Evolutionary conservation across 1,140 invertebrate genomes (phyloP).

Genomic region (Venturia canescens): DNA sequence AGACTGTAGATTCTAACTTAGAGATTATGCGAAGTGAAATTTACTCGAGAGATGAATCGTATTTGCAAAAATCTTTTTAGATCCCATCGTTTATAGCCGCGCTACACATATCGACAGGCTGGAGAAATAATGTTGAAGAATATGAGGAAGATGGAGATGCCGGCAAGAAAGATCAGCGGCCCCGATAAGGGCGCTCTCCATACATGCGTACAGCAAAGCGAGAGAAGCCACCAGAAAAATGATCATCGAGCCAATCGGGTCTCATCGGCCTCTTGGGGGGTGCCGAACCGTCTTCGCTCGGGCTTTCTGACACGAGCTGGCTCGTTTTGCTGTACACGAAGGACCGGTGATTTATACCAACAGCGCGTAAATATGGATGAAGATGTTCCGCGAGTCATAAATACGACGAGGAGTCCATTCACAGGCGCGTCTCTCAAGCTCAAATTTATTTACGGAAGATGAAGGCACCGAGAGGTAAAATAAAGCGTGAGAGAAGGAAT

Average conservation of each 20-base stretch:
- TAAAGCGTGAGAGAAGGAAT: background rate
- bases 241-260: constrained; percentile 42
- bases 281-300: background rate
- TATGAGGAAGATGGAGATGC: constrained; percentile 9
- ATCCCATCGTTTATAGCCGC: background rate
- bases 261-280: background rate
- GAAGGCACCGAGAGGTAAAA: constrained; percentile 11
- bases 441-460: constrained; percentile 34
- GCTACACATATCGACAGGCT: background rate
- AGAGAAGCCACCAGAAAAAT: constrained; percentile 11
- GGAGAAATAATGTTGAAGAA: background rate
- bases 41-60: background rate
- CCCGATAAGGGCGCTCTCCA: background rate
- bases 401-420: constrained; percentile 54
- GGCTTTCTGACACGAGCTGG: constrained; percentile 24
- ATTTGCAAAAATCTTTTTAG: background rate
- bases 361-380: constrained; percentile 68
- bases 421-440: constrained; percentile 25
- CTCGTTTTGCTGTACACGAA: constrained; percentile 55
- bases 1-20: background rate
- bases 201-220: background rate
- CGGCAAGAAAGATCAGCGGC: constrained; percentile 23
- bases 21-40: constrained; percentile 3
- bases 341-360: constrained; percentile 65
- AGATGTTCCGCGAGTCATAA: constrained; percentile 67